Evolutionary conservation across 2,888 invertebrate species (phyloP), one percentile per base, ranked within the genome.

Genomic region (Synanthedon myopaeformis): DNA sequence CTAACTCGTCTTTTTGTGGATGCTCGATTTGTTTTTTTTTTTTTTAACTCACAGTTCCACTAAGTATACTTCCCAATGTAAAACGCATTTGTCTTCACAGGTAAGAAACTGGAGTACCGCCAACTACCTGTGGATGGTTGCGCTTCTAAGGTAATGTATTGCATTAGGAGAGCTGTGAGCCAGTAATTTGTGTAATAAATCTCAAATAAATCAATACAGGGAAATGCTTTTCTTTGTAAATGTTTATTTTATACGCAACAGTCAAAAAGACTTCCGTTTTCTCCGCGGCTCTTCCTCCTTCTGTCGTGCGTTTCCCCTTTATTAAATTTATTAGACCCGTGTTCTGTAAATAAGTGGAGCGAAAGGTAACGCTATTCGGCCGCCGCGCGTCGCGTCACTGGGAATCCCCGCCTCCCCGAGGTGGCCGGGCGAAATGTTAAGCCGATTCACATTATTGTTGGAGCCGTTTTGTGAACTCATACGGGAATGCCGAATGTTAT

Each of bases 71-170:
- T n/a, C n/a, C 35, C 35, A 45, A 45, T 45, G 45, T 45, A 45
- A 45, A 49, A 49, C n/a, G 53, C 49, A 75, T 78, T 68, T 72
- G 69, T 70, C 69, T 71, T 67, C 72, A 64, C 76, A 81, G 75
- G 75, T 80, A 69, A 69, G 66, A n/a, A 63, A 64, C 76, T 84
- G 85, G 86, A 80, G 62, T 61, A 57, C 62, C 74, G 83, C 86
- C 84, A 85, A 85, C 86, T 78, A 85, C 86, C 84, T 86, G 86
- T 86, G 71, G 86, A 78, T 68, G 66, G 45, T 45, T 45, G 70
- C 72, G 70, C 73, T 72, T 49, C 12, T 17, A 49, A 17, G 11
- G 17, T 14, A 49, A 49, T 45, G 12, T 45, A 49, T 49, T 49
- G 12, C 49, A 14, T 49, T n/a, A 49, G 23, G 23, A 17, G 10